Percentiles rank a stretch among this genome's conserved stretches.
phyloP scores from a whole-genome alignment of 2,113 vertebrate species.

The Rousettus leschenaultii region DNA sequence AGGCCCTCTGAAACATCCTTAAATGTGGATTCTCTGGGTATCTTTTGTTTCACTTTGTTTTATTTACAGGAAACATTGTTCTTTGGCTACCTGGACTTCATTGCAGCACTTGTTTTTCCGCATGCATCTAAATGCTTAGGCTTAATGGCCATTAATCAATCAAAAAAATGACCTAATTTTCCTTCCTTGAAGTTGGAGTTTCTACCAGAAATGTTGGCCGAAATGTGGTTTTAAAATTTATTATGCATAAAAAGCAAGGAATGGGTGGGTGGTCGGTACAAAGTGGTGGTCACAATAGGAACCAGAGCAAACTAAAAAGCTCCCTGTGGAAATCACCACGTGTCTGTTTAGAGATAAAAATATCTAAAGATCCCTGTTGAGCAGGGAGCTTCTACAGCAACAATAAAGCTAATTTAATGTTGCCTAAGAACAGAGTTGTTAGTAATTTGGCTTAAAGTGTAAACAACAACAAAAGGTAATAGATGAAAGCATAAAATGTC shows the following conservation, averaged over 20 bases:
- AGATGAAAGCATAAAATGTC: not conserved
- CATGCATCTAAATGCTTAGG: not conserved
- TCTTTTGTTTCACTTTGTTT: conserved; percentile 2
- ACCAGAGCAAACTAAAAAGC: not conserved
- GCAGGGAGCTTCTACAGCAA: not conserved
- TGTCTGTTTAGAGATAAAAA: not conserved
- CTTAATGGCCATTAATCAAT: conserved; percentile 30
- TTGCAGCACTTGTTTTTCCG: not conserved
- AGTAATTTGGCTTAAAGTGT: not conserved
- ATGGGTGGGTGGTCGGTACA: conserved; percentile 46
- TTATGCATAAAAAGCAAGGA: conserved; percentile 69
- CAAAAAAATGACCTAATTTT: not conserved
- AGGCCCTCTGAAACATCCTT: not conserved
- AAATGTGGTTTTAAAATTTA: conserved; percentile 50
- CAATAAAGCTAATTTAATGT: not conserved
- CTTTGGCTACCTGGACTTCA: conserved; percentile 2
- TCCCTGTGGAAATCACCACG: not conserved
- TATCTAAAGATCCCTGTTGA: not conserved
- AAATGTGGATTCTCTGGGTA: not conserved
- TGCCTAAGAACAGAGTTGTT: not conserved
- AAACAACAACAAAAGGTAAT: not conserved
- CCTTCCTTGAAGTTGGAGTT: conserved; percentile 16
- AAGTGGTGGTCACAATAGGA: conserved; percentile 33
- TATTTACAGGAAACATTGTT: conserved; percentile 34
- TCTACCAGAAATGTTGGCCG: conserved; percentile 52